Evolutionary conservation across 2,888 invertebrate genomes (phyloP), one percentile per base, ranked within the genome.

Genomic region (Pyrgus malvae): DNA sequence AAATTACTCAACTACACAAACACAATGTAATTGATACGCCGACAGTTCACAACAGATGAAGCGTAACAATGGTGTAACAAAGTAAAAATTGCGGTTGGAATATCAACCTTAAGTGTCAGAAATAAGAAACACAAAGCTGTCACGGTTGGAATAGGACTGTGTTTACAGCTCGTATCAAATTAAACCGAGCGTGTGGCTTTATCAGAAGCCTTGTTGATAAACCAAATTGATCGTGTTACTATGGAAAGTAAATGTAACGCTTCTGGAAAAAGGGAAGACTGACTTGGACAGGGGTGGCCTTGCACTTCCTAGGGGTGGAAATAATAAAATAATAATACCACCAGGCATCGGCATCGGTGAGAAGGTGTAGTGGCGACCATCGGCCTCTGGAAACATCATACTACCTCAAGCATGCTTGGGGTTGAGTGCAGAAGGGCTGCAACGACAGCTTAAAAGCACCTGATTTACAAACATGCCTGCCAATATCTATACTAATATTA

Each of bases 151-250:
- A 21, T 11, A n/a, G n/a, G 27, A 21, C 38, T 27, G 14, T 31
- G 33, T 21, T 38, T 9, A 42, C 23, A 14, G 19, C 38, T 21
- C 14, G 25, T 53, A 44, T 45, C 29, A 38, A 53, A 45, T 45
- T 37, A 29, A 51, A 37, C 51, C 44, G 41, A 14, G 14, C 49
- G 37, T 17, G 21, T 33, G 23, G 33, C 27, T 12, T 53, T 53
- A 53, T 53, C 51, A 45, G 42, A 38, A 38, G 29, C 51, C 37
- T 51, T 29, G 38, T 27, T 38, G 51, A 53, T 53, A 53, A 45
- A 16, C 42, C 8, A n/a, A 37, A 45, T 38, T 41, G 11, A 31
- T 40, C 41, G 9, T 38, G 38, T 38, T 38, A 38, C 38, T 19
- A 38, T 38, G 19, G 38, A n/a, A 19, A 38, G 19, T 17, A 38